Evolutionary conservation across 2,888 invertebrate species (phyloP).

Genomic region (Alitta virens): DNA sequence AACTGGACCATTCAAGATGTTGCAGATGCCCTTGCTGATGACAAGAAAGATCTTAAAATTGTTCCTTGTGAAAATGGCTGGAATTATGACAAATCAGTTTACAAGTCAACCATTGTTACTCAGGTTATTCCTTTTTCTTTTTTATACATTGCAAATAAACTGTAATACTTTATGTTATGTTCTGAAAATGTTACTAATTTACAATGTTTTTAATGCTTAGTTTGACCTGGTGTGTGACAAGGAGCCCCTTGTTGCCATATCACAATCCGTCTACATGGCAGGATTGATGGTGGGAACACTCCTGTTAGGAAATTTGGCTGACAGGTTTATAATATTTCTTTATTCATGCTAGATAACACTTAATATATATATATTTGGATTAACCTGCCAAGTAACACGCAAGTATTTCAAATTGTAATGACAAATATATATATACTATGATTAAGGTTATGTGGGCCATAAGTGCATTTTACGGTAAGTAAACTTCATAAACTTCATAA

Average conservation of each 20-base stretch:
- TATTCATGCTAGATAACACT: no score
- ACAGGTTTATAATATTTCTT: slow-evolving; percentile 3
- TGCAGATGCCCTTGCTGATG: not conserved
- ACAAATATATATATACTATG: no score
- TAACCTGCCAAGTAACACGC: no score
- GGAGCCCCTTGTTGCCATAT: slow-evolving; percentile 10
- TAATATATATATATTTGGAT: no score
- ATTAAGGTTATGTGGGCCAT: no score
- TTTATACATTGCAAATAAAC: no score
- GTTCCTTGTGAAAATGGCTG: slow-evolving; percentile 3
- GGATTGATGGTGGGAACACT: slow-evolving; percentile 22
- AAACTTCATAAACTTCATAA: no score
- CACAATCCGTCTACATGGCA: slow-evolving; percentile 23
- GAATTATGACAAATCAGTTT: slow-evolving; percentile 5
- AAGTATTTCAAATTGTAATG: no score
- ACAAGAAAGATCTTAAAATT: not conserved
- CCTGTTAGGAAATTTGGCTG: slow-evolving; percentile 18
- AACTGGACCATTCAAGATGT: not conserved
- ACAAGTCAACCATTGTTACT: slow-evolving; percentile 10
- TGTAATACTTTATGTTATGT: no score
- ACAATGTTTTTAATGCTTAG: no score
- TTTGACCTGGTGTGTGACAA: slow-evolving; percentile 21
- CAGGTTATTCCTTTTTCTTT: not conserved
- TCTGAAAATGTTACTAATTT: no score
- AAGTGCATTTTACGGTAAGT: no score